Evolutionary conservation across 2,113 vertebrate species (phyloP).

Genomic region (Ovis canadensis): DNA sequence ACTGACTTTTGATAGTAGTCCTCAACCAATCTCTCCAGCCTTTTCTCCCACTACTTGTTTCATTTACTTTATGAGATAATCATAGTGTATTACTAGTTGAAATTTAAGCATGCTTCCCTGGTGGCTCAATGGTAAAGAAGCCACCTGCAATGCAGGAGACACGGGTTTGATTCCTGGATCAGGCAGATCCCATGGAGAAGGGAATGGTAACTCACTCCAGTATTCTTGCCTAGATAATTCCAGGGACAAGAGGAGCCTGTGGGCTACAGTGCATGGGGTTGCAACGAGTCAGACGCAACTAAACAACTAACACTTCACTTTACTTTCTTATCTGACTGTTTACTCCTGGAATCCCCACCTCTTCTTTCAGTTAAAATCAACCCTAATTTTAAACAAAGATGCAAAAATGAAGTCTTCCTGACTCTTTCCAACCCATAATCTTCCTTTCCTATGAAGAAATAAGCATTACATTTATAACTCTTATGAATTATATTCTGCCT

Average conservation of each 20-base stretch:
- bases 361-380: conserved; percentile 9
- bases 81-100: not conserved
- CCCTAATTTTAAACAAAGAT: not conserved
- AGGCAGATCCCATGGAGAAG: not conserved
- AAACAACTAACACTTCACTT: not conserved
- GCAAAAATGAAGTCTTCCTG: not conserved
- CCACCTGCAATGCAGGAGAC: not conserved
- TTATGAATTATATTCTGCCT: not conserved
- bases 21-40: not conserved
- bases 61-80: not conserved
- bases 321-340: not conserved
- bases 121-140: not conserved
- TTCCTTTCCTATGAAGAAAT: not conserved
- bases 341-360: not conserved
- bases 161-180: not conserved
- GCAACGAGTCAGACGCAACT: not conserved
- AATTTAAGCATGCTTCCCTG: not conserved
- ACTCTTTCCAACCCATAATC: not conserved
- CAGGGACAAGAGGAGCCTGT: not conserved
- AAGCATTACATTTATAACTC: not conserved
- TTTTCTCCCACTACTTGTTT: not conserved
- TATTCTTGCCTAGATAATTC: not conserved
- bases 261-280: not conserved
- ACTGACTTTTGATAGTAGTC: not conserved
- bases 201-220: not conserved